Conservation (phyloP, 2,113 vertebrate species). For the Mesitornis unicolor region DNA sequence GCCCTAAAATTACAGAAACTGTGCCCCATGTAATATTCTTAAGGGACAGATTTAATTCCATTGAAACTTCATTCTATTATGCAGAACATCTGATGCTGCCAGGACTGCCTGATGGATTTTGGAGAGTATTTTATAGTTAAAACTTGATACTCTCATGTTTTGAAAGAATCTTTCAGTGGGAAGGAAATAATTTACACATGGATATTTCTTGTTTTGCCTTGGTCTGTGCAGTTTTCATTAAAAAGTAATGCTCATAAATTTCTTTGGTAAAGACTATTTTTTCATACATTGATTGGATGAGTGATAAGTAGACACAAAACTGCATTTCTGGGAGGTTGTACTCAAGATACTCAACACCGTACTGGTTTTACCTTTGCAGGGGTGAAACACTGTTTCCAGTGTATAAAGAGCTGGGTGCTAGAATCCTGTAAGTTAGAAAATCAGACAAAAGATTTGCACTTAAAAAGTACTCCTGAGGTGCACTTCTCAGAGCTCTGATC, state of each 20-base stretch:
- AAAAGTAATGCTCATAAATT: not conserved
- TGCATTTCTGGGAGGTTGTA: not conserved
- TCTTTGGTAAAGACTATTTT: not conserved
- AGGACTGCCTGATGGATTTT: not conserved
- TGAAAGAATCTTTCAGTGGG: not conserved
- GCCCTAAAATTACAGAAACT: not conserved
- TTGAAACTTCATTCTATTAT: not conserved
- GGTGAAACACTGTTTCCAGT: not conserved
- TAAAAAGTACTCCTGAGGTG: not conserved
- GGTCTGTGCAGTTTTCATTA: not conserved
- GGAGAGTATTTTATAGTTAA: not conserved
- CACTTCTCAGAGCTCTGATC: not conserved
- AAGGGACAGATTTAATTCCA: not conserved
- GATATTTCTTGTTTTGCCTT: not conserved
- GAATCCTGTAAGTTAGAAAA: not conserved
- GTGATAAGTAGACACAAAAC: not conserved
- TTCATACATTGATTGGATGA: not conserved
- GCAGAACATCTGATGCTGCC: not conserved
- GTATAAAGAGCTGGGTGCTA: not conserved
- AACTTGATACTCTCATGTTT: not conserved
- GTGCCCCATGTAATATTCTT: not conserved
- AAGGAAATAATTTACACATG: not conserved
- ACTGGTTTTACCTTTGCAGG: not conserved
- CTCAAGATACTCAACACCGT: not conserved
- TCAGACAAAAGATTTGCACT: not conserved